Evolutionary conservation across 2,113 vertebrate species (phyloP).

Genomic region (Oreochromis niloticus): DNA sequence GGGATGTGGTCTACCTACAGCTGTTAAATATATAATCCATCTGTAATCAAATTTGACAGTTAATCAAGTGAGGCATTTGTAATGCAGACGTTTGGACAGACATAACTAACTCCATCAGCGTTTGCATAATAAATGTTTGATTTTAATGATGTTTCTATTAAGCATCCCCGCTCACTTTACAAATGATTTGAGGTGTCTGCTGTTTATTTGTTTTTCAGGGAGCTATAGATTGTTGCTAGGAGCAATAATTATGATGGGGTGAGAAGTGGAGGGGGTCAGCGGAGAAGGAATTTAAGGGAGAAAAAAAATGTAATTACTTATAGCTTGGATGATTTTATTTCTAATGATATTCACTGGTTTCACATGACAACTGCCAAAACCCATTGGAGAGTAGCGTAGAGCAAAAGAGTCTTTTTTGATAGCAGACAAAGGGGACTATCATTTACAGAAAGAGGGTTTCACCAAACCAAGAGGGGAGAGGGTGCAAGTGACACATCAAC

Average conservation of each 20-base stretch:
- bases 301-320: conserved; percentile 79
- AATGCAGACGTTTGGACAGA: conserved; percentile 71
- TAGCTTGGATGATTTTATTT: conserved; percentile 84
- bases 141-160: conserved; percentile 80
- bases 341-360: conserved; percentile 81
- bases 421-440: conserved; percentile 80
- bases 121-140: conserved; percentile 75
- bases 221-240: conserved; percentile 79
- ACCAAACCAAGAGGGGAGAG: conserved; percentile 72
- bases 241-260: conserved; percentile 73
- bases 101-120: conserved; percentile 76
- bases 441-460: conserved; percentile 77
- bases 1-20: conserved; percentile 66
- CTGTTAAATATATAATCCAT: conserved; percentile 77
- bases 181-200: conserved; percentile 76
- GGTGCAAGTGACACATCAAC: conserved; percentile 86
- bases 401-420: conserved; percentile 74
- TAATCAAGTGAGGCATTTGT: conserved; percentile 74
- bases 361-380: conserved; percentile 82
- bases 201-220: conserved; percentile 83
- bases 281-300: conserved; percentile 1
- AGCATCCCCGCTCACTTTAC: conserved; percentile 74
- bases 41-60: conserved; percentile 79
- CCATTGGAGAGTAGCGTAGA: conserved; percentile 69
- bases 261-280: conserved; percentile 32